Evolutionary conservation across 2,113 vertebrate species (phyloP), one percentile per base, ranked within the genome.

Genomic region (Gnathonemus echidnorhynchus): DNA sequence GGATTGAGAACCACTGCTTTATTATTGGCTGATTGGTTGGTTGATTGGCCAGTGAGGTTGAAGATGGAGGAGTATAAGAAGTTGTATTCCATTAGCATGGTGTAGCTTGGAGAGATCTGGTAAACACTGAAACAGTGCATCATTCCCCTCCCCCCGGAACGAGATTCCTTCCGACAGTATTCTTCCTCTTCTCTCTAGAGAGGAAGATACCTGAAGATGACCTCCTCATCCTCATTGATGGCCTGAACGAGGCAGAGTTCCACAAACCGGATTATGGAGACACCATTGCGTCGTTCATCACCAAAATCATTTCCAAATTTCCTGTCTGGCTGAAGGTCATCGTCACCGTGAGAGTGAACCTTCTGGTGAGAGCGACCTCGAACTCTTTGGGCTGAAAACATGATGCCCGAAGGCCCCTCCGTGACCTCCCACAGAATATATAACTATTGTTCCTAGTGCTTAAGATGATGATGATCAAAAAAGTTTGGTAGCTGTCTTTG

Each of bases 241-340:
- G 98, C 31, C 96, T 99, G 94, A 99, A 99, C 46, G 98, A 99
- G 94, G 98, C 98, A 0, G 98, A 99, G 94, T 99, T 99, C 94
- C 98, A 99, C 92, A 99, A 99, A 88, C 98, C 98, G 42, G 98
- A 99, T 95, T 99, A 99, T 89, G 98, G 98, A 77, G 98, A 99
- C 94, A 99, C 98, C 0, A 96, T 99, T 89, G 97, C 98, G 92
- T 98, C 98, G 31, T 99, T 99, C 94, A 96, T 99, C 92, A 93
- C 96, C 45, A 99, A 96, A 93, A 95, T 99, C 91, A 97, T 99
- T 92, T 92, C 94, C 89, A 98, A 97, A 90, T 98, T 99, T 93
- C 98, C 98, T 89, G 89, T 95, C 48, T 99, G 98, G 98, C 95
- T 99, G 89, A 99, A 99, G 94, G 95, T 99, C 91, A 96, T 99